These are phyloP conservation scores for Gorsachius goisagi DNA, from an alignment of 2,113 vertebrate genomes.

Conservation along the genomic window DNA sequence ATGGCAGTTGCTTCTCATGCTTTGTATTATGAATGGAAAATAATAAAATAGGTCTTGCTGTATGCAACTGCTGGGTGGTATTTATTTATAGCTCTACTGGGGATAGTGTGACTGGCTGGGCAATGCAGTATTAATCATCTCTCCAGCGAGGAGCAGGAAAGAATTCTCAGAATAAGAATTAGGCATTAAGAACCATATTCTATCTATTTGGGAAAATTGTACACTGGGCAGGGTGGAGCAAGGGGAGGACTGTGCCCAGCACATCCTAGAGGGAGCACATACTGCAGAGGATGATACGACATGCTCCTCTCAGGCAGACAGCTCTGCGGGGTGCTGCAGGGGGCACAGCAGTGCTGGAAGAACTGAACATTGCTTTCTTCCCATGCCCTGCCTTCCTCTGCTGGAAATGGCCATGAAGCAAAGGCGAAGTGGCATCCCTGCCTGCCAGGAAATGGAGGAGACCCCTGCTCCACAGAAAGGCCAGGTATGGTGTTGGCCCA, in stretches of 20 bases:
- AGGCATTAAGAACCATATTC: neutral
- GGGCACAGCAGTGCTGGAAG: accelerated
- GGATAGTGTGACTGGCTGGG: constrained; percentile 43
- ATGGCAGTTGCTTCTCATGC: neutral
- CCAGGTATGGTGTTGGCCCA: neutral
- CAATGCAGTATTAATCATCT: constrained; percentile 49
- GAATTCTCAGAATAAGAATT: constrained; percentile 40
- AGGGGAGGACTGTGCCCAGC: neutral
- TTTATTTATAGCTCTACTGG: constrained; percentile 57
- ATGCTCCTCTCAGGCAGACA: neutral
- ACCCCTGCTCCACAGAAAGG: neutral
- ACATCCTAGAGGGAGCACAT: neutral
- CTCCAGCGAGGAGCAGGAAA: neutral
- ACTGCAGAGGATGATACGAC: neutral
- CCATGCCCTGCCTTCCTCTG: neutral
- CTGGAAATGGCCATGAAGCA: neutral
- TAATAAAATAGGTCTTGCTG: constrained; percentile 41
- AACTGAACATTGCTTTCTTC: neutral
- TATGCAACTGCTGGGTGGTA: constrained; percentile 34
- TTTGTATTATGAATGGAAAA: constrained; percentile 60
- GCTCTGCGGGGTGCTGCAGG: neutral
- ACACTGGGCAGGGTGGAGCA: neutral
- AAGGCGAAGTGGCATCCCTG: neutral
- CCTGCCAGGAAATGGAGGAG: neutral
- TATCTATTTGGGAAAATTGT: neutral